Base-by-base conservation (phyloP, 2,888 invertebrate species). In the Arrhopalites spinosus region DNA sequence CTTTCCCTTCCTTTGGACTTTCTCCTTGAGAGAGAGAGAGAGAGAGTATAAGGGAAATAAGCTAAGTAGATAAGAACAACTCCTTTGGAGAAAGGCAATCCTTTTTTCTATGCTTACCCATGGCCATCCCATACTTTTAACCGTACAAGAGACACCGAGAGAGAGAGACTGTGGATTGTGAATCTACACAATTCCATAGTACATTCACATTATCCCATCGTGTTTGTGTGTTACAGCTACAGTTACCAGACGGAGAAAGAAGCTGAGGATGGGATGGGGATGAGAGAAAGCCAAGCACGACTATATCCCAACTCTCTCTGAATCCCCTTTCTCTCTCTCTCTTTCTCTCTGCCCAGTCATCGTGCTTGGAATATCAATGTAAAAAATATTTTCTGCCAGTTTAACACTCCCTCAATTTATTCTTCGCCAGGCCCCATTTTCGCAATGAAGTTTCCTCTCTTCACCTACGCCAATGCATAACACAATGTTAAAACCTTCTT, bases 381-480 rank as follows among this genome's bases (percentile, higher is more conserved):
- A 23, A 63, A 36, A 74, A 76, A 77, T 78, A 76, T 76, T 79
- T 79, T 79, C 76, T 76, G 75, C 77, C 77, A 78, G 76, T 79
- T 79, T 77, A 79, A 76, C 79, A 79, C 79, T 74, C 75, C 56
- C 79, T 78, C 76, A 79, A 76, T 79, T 79, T 76, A 79, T 79
- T 79, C 79, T 29, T 15, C 17, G 67, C 66, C 69, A 72, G 59
- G 63, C 73, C 63, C 75, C 63, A 77, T 75, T 77, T 77, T 75
- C 53, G 77, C 68, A 53, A 75, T 71, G 75, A 74, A 75, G 45
- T 75, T 59, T 61, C 75, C 43, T 61, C 59, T 75, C 43, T 56
- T 50, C 27, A 64, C 56, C 59, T 64, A 56, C 59, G n/a, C n/a
- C 29, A 7, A 56, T 72, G 43, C 72, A 72, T 25, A 23, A 36